These are phyloP conservation scores for Hirtodrosophila confusa DNA, from an alignment of 2,888 invertebrate species.

Conservation along the genomic window DNA sequence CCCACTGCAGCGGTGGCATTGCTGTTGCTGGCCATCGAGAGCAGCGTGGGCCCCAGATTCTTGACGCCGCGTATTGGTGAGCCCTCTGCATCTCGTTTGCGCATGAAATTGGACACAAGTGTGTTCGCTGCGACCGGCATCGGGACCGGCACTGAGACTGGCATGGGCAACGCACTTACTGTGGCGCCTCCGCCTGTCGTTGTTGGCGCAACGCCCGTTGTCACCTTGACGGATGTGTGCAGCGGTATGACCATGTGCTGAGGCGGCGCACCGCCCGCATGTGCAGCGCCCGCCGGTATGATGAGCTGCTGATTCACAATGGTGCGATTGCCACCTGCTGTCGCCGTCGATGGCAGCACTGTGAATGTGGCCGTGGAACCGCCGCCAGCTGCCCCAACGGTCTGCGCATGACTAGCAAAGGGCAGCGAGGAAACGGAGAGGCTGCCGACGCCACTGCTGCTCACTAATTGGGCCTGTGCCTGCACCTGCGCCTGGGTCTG, in stretches of 20 bases:
- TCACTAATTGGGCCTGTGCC: constrained; percentile 62
- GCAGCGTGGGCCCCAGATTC: constrained; percentile 85
- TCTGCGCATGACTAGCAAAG: constrained; percentile 70
- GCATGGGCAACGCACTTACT: constrained; percentile 56
- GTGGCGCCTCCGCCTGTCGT: constrained; percentile 59
- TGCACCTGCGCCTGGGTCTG: constrained; percentile 47
- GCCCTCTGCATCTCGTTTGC: constrained; percentile 93
- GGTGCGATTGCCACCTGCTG: constrained; percentile 62
- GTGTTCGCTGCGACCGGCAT: constrained; percentile 46
- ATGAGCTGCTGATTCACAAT: constrained; percentile 80
- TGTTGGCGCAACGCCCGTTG: constrained; percentile 68
- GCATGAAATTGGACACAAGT: constrained; percentile 87
- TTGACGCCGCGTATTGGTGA: constrained; percentile 88
- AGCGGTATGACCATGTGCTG: constrained; percentile 83
- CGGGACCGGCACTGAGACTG: constrained; percentile 37
- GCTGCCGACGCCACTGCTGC: constrained; percentile 52
- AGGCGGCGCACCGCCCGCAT: constrained; percentile 43
- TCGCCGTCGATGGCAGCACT: constrained; percentile 78
- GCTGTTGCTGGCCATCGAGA: constrained; percentile 78
- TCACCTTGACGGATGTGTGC: constrained; percentile 81
- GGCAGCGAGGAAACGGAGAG: constrained; percentile 80
- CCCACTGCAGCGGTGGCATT: constrained; percentile 14
- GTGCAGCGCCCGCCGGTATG: constrained; percentile 59
- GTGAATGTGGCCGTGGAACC: constrained; percentile 83
- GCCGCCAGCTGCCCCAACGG: constrained; percentile 30